These are phyloP conservation scores for Cardinalis cardinalis DNA, from an alignment of 2,113 vertebrate species.

Conservation along the genomic window DNA sequence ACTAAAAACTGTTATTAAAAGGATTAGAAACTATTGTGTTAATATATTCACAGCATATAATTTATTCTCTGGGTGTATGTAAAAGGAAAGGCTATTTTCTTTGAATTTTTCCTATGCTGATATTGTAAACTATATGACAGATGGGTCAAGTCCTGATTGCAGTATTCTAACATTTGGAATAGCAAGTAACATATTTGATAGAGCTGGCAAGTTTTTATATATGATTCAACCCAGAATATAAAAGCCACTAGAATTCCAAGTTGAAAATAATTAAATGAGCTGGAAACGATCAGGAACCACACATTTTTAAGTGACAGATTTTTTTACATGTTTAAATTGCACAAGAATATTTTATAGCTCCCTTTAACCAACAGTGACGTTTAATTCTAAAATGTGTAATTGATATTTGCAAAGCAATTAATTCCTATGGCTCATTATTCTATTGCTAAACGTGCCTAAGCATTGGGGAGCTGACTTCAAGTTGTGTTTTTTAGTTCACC, in stretches of 20 bases:
- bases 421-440: slow-evolving; percentile 50
- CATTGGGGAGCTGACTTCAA: background rate
- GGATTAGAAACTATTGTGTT: slow-evolving; percentile 45
- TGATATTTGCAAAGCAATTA: slow-evolving; percentile 70
- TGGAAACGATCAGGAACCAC: slow-evolving; percentile 85
- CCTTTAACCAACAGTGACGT: slow-evolving; percentile 72
- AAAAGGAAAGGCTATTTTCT: slow-evolving; percentile 73
- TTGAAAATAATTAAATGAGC: slow-evolving; percentile 86
- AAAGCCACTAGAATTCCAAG: slow-evolving; percentile 83
- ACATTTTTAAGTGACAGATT: slow-evolving; percentile 82
- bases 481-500: slow-evolving; percentile 18
- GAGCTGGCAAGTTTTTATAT: slow-evolving; percentile 85
- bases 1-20: slow-evolving; percentile 64
- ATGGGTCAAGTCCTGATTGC: slow-evolving; percentile 86
- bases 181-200: slow-evolving; percentile 88
- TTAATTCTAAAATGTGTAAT: slow-evolving; percentile 71
- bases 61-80: slow-evolving; percentile 51
- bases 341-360: slow-evolving; percentile 78
- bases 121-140: slow-evolving; percentile 84
- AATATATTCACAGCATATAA: slow-evolving; percentile 48
- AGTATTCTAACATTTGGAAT: slow-evolving; percentile 85
- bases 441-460: slow-evolving; percentile 46
- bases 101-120: slow-evolving; percentile 74
- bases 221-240: slow-evolving; percentile 87
- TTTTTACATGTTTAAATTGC: slow-evolving; percentile 84